A percentile compares a stretch with the other conserved stretches of the same genome.
These are phyloP conservation scores for Alviniconcha marisindica DNA, from an alignment of 1,140 invertebrate genomes.

Conservation along the genomic window DNA sequence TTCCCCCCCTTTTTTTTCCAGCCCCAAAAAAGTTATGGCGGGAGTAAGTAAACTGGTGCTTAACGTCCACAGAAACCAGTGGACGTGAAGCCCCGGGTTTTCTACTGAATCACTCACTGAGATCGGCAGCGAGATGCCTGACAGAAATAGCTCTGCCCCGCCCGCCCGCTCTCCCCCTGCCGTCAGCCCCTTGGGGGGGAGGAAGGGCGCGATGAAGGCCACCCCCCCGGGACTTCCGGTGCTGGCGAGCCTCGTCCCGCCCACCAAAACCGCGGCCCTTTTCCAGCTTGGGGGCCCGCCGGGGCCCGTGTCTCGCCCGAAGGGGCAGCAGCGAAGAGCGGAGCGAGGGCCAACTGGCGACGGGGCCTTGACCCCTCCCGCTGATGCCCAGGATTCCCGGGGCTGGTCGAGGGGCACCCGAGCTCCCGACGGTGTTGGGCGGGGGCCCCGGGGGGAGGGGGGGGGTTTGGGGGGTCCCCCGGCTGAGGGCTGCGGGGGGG, in stretches of 20 bases:
- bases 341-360: not conserved
- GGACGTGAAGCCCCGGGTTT: too few species aligned
- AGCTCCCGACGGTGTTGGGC: not conserved
- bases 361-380: too few species aligned
- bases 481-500: too few species aligned
- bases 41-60: too few species aligned
- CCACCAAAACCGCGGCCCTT: not conserved
- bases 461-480: too few species aligned
- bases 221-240: not conserved
- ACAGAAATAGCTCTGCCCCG: conserved; percentile 5
- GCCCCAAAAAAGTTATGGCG: too few species aligned
- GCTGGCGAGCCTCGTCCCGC: not conserved
- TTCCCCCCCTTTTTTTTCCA: too few species aligned
- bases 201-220: conserved; percentile 9
- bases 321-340: conserved; percentile 4
- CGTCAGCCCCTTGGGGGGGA: conserved; percentile 18
- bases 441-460: conserved; percentile 2
- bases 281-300: not conserved
- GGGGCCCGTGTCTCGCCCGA: not conserved
- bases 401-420: not conserved
- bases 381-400: too few species aligned
- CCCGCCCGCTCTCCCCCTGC: not conserved
- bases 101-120: conserved; percentile 36
- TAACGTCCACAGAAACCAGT: too few species aligned
- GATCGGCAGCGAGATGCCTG: conserved; percentile 17